Base-by-base conservation (phyloP, 1,140 invertebrate species). In the Linepithema humile region DNA sequence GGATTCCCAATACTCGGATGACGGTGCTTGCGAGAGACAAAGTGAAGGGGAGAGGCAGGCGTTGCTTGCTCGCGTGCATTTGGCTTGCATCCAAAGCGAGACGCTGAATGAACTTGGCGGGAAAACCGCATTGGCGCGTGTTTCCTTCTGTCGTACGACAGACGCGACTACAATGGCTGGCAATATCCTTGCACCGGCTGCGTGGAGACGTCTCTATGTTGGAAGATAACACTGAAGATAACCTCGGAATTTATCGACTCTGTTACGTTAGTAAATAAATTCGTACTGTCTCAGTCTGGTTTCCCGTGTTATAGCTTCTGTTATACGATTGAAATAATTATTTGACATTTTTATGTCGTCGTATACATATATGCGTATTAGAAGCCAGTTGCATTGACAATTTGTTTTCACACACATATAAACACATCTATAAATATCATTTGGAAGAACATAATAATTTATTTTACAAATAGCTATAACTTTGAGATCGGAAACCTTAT, bases 31-130 rank as follows among this genome's bases (percentile, higher is more conserved):
- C 48, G 35, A 26, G 78, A 72, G 73, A 82, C 48, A 32, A 82
- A 32, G 23, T 35, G 15, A 53, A 65, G 50, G 35, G 65, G 29
- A 74, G 50, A 48, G 55, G 64, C 17, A 64, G 53, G 60, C 40
- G 45, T 40, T 23, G 82, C 80, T 88, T 70, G 75, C 83, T 87
- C 84, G 88, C 84, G 82, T 89, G 84, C 88, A 90, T 92, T 94
- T 93, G 92, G 93, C 93, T 92, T 92, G 89, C 60, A 90, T 93
- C 93, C 92, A 93, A 88, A 91, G 78, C 80, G 88, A 93, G 90
- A 93, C 78, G 87, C 90, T 93, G 91, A 93, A 93, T 94, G 93
- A 93, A 93, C 88, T 93, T 93, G 92, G 91, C 91, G 92, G 91
- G 92, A 93, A 94, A 93, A 91, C 88, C 86, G 86, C 87, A 90